A percentile compares a stretch with the other conserved stretches of the same genome.
These are phyloP conservation scores for Orius laevigatus DNA, from an alignment of 1,140 invertebrate genomes.

Conservation along the genomic window DNA sequence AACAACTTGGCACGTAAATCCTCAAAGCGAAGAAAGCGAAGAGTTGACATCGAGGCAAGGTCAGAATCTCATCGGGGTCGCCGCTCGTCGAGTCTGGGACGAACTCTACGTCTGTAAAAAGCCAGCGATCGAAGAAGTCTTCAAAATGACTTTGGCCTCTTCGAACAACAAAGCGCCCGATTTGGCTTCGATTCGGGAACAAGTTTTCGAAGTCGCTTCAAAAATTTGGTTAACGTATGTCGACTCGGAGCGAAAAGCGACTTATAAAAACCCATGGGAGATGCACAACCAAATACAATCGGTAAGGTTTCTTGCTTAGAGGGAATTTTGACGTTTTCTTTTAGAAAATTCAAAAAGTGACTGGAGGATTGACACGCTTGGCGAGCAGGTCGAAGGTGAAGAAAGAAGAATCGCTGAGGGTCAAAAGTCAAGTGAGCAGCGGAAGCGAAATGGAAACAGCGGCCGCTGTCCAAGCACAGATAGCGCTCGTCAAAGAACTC, in stretches of 20 bases:
- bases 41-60: slow-evolving; percentile 62
- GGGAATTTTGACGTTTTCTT: slow-evolving; percentile 1
- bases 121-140: slow-evolving; percentile 76
- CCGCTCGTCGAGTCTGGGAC: slow-evolving; percentile 89
- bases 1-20: slow-evolving; percentile 81
- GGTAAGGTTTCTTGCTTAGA: slow-evolving; percentile 26
- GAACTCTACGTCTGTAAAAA: slow-evolving; percentile 93
- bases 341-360: slow-evolving; percentile 87
- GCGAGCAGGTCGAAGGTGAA: slow-evolving; percentile 75
- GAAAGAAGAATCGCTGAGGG: slow-evolving; percentile 38
- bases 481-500: slow-evolving; percentile 46
- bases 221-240: slow-evolving; percentile 83
- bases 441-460: slow-evolving; percentile 30
- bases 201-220: slow-evolving; percentile 69
- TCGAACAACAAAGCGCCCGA: slow-evolving; percentile 68
- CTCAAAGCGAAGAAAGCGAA: slow-evolving; percentile 51
- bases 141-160: slow-evolving; percentile 63
- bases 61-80: slow-evolving; percentile 72
- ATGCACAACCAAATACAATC: slow-evolving; percentile 89
- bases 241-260: slow-evolving; percentile 71
- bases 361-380: slow-evolving; percentile 72
- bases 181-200: slow-evolving; percentile 55
- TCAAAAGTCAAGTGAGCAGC: slow-evolving; percentile 29
- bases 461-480: slow-evolving; percentile 34
- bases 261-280: slow-evolving; percentile 72